A percentile compares a stretch with the other conserved stretches of the same genome.
These are phyloP conservation scores for Xiphophorus maculatus DNA, from an alignment of 2,113 vertebrate genomes.

Conservation along the genomic window DNA sequence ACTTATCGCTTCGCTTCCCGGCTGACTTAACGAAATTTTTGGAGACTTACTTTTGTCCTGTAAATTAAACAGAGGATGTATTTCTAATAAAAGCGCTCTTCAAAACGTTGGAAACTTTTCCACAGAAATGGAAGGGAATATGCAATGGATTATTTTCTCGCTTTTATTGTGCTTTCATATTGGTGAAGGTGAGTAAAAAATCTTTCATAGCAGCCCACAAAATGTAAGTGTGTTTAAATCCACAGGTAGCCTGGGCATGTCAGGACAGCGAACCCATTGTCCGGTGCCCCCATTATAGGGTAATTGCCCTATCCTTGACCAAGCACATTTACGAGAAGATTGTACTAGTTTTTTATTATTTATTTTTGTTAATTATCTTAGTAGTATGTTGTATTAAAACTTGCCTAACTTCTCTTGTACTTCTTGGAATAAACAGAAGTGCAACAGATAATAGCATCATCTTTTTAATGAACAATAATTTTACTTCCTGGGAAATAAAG, in stretches of 20 bases:
- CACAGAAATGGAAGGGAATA: constrained; percentile 84
- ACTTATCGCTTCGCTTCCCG: constrained; percentile 58
- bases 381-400: neutral
- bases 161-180: constrained; percentile 70
- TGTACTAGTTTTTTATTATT: neutral
- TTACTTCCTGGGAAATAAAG: neutral
- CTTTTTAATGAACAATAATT: neutral
- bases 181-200: constrained; percentile 73
- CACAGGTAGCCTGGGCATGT: constrained; percentile 34
- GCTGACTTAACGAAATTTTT: constrained; percentile 66
- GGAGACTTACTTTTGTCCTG: constrained; percentile 64
- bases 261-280: constrained; percentile 13
- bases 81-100: constrained; percentile 74
- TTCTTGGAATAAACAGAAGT: neutral
- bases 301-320: neutral
- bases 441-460: neutral
- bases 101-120: constrained; percentile 77
- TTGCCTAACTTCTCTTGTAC: neutral
- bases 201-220: neutral
- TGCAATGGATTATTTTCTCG: constrained; percentile 81
- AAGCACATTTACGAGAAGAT: neutral
- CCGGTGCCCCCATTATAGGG: neutral
- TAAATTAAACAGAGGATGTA: constrained; percentile 82
- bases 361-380: neutral
- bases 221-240: neutral